Evolutionary conservation across 2,797 vertebrate species (phyloP), one percentile per base, ranked within the genome.

Genomic region (Chrysocyon brachyurus): DNA sequence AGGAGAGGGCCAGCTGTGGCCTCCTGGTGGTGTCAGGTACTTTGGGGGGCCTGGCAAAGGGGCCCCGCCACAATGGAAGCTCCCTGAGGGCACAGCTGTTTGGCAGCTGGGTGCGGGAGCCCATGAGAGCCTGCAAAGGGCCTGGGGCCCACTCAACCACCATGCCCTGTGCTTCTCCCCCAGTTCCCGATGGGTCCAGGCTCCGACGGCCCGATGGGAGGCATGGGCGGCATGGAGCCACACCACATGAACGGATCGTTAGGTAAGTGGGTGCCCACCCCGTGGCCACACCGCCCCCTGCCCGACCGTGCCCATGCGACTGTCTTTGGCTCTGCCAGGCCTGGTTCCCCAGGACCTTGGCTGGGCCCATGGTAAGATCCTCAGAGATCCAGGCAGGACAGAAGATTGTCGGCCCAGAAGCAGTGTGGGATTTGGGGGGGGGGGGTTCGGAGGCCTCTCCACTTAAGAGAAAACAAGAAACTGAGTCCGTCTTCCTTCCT

Each of bases 211-310:
- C 99, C 99, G 2, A 99, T 99, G 99, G 99, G 99, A 16, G 99
- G 99, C 96, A 99, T 99, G 99, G 99, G 99, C 0, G 99, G 99
- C 97, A 99, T 99, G 99, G 99, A 99, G 98, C 99, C 99, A 92
- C 99, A 99, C 98, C 99, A 99, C 99, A 99, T 99, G 99, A 99
- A 99, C 31, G 99, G 99, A 98, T 99, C 99, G 0, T 99, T 99
- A 99, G 99, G 99, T 99, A 99, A 99, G 98, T 2, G 0, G 4
- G 46, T 1, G 0, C 1, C 0, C 2, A 7, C 61, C 24, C 5
- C 0, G 0, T 28, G 2, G 14, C 8, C 26, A 21, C 6, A 8
- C 40, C 36, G 21, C 2, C 0, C 66, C n/a, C 73, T 1, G 12
- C 24, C 54, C 0, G 0, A 11, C 24, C n/a, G n/a, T 46, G 11